These are phyloP conservation scores for Oreochromis aureus DNA, from an alignment of 2,113 vertebrate species.

Conservation along the genomic window DNA sequence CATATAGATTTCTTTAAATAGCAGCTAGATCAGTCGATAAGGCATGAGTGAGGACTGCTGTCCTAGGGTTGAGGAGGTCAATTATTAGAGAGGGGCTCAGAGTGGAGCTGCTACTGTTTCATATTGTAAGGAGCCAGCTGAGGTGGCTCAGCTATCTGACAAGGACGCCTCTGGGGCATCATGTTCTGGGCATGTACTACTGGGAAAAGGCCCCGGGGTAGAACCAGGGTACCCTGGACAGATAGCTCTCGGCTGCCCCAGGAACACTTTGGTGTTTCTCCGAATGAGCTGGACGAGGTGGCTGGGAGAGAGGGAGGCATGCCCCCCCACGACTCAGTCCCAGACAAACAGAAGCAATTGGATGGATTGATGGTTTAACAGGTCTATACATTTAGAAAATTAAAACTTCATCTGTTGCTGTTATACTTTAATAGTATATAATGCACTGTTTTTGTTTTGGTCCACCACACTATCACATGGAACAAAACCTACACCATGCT, in stretches of 20 bases:
- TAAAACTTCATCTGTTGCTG: neutral
- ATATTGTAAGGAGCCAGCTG: neutral
- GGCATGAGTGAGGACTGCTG: neutral
- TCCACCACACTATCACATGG: too few relatives aligned
- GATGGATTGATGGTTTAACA: neutral
- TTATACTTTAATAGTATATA: neutral
- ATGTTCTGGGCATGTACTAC: neutral
- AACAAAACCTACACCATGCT: neutral
- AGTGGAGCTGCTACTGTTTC: neutral
- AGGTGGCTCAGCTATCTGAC: neutral
- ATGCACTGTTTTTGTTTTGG: neutral
- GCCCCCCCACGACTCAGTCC: neutral
- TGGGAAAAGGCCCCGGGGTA: neutral
- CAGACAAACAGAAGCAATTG: neutral
- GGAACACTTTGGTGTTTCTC: neutral
- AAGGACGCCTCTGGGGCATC: neutral
- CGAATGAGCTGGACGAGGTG: neutral
- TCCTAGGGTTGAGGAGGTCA: neutral
- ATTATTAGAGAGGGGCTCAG: neutral
- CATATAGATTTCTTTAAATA: neutral
- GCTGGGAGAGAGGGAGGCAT: neutral
- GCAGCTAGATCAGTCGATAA: neutral
- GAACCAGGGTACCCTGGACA: neutral
- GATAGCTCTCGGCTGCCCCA: neutral
- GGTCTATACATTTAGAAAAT: neutral